Conservation (phyloP, 1,140 invertebrate genomes). For the Drosophila funebris region DNA sequence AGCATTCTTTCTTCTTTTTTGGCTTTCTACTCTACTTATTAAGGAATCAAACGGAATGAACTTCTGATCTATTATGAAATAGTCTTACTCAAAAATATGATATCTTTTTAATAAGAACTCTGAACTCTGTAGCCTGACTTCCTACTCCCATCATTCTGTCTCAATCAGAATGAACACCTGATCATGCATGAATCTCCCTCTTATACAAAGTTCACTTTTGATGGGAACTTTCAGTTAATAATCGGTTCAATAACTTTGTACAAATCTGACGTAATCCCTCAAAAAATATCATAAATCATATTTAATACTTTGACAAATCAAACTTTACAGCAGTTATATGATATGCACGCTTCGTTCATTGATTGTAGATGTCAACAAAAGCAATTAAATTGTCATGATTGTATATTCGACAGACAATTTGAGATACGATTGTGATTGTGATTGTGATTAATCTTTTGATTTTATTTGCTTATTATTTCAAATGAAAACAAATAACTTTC, state of each 20-base stretch:
- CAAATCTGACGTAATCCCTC: neutral
- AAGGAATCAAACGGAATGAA: no score
- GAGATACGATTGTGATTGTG: neutral
- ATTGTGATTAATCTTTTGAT: slow-evolving; percentile 3
- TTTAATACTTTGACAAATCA: neutral
- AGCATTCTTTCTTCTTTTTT: no score
- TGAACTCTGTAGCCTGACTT: neutral
- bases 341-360: slow-evolving; percentile 8
- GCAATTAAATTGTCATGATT: slow-evolving; percentile 18
- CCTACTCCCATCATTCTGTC: neutral
- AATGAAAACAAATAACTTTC: slow-evolving; percentile 8
- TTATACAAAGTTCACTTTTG: no score
- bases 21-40: no score
- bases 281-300: neutral
- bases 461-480: no score
- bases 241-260: neutral
- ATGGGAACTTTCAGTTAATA: neutral
- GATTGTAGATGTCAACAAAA: slow-evolving; percentile 3
- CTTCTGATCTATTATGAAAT: no score
- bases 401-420: neutral
- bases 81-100: no score
- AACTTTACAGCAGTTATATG: neutral
- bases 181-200: neutral
- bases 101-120: no score
- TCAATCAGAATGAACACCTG: neutral